Evolutionary conservation across 1,140 invertebrate species (phyloP).

Genomic region (Propsilocerus akamusi): DNA sequence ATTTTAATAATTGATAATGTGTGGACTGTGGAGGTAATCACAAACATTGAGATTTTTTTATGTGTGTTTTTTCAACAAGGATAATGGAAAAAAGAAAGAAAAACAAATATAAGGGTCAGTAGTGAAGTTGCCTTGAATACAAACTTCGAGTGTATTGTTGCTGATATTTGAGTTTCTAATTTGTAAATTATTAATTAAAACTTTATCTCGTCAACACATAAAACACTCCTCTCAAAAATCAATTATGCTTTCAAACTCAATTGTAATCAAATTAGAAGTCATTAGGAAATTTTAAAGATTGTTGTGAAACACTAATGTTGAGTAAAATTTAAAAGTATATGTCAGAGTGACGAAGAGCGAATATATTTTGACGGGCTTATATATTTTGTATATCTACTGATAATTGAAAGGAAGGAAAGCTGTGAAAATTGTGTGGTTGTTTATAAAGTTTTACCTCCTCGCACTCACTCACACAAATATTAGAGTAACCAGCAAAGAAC

Average conservation of each 20-base stretch:
- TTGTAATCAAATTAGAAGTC: neutral
- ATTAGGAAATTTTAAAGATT: neutral
- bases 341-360: neutral
- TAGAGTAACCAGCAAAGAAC: neutral
- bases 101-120: constrained; percentile 16
- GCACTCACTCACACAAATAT: neutral
- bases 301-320: neutral
- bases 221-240: too few species aligned
- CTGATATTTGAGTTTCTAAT: neutral
- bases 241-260: neutral
- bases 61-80: too few species aligned
- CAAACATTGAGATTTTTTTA: neutral
- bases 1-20: neutral
- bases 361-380: neutral
- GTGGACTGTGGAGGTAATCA: neutral
- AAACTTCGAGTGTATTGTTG: constrained; percentile 2
- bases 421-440: neutral
- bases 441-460: neutral
- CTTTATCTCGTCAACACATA: too few species aligned
- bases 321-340: neutral
- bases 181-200: too few species aligned
- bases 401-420: neutral
- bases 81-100: constrained; percentile 13
- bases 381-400: too few species aligned
- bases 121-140: constrained; percentile 15